Conservation (phyloP, 2,888 invertebrate genomes). For the Leucophora obtusa region DNA sequence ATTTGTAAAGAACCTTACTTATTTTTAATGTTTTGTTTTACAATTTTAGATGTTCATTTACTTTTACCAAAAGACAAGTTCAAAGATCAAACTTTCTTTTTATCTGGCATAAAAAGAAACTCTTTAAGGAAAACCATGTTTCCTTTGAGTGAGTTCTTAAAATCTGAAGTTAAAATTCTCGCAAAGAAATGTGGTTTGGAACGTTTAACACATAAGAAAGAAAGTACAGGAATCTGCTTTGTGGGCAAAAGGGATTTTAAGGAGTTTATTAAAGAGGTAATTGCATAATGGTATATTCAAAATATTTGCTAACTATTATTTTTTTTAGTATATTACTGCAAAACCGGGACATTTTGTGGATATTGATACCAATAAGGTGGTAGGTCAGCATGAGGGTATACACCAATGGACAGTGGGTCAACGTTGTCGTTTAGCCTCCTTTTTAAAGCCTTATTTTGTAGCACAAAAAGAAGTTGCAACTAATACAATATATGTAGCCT, state of each 20-base stretch:
- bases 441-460: conserved; percentile 85
- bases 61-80: conserved; percentile 85
- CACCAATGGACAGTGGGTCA: conserved; percentile 98
- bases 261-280: conserved; percentile 92
- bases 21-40: too few relatives aligned
- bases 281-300: background rate
- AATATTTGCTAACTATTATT: background rate
- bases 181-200: conserved; percentile 85
- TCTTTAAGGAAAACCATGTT: conserved; percentile 92
- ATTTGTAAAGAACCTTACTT: too few relatives aligned
- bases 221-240: conserved; percentile 98
- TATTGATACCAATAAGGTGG: conserved; percentile 85
- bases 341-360: conserved; percentile 90
- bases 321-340: conserved; percentile 87
- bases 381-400: conserved; percentile 91
- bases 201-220: conserved; percentile 85
- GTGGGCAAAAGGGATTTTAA: conserved; percentile 94
- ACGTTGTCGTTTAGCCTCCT: conserved; percentile 84
- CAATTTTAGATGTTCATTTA: conserved; percentile 82
- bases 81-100: conserved; percentile 98
- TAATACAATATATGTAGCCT: conserved; percentile 89
- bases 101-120: conserved; percentile 89
- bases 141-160: conserved; percentile 89
- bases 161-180: conserved; percentile 88
- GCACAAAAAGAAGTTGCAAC: conserved; percentile 84